Conservation (phyloP, 2,797 vertebrate genomes). For the Pristis pectinata region DNA sequence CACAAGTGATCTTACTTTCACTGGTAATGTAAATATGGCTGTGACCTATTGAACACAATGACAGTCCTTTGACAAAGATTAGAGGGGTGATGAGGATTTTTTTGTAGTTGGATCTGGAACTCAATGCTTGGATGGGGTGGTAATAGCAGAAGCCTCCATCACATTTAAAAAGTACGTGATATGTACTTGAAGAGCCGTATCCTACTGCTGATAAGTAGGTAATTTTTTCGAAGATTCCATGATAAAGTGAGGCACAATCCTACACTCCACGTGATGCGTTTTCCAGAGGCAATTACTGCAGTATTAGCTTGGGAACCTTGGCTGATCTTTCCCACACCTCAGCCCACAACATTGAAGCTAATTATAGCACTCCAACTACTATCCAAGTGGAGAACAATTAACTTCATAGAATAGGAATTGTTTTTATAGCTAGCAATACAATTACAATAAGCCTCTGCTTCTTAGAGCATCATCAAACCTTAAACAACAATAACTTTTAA, state of each 20-base stretch:
- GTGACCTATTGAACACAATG: background rate
- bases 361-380: background rate
- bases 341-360: background rate
- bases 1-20: background rate
- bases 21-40: background rate
- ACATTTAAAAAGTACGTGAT: too few relatives aligned
- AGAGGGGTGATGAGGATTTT: too few relatives aligned
- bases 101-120: too few relatives aligned
- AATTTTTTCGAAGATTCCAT: too few relatives aligned
- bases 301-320: background rate
- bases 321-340: background rate
- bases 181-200: too few relatives aligned
- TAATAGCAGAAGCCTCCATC: too few relatives aligned
- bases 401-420: background rate
- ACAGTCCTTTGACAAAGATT: background rate
- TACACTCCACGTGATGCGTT: background rate
- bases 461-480: background rate
- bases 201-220: too few relatives aligned
- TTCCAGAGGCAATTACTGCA: background rate
- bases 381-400: background rate
- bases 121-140: too few relatives aligned
- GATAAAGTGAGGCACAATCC: too few relatives aligned
- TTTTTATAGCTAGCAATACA: background rate
- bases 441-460: background rate
- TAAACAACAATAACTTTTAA: too few relatives aligned